These are phyloP conservation scores for Copidosoma aretas DNA, from an alignment of 2,888 invertebrate genomes.

Conservation along the genomic window DNA sequence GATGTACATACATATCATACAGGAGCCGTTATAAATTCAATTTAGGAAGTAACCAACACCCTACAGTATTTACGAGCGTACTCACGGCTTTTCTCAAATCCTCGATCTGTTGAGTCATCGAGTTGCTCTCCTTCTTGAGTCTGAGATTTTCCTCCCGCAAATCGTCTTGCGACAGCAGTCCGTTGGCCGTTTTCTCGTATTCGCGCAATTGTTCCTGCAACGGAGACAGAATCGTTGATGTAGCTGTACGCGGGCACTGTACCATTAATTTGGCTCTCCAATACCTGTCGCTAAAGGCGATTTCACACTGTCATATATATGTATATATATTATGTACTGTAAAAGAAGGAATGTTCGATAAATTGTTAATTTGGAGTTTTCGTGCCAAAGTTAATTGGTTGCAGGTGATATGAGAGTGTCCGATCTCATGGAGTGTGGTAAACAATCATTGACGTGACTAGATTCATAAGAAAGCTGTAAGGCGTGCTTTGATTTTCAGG, in stretches of 20 bases:
- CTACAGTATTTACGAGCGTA: slow-evolving; percentile 5
- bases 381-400: neutral
- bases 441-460: too few species aligned
- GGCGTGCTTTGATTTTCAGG: too few species aligned
- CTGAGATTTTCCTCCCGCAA: slow-evolving; percentile 76
- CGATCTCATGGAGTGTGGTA: neutral
- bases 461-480: too few species aligned
- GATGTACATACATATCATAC: too few species aligned
- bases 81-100: slow-evolving; percentile 72
- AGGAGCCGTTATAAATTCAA: too few species aligned
- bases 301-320: slow-evolving; percentile 26
- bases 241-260: too few species aligned
- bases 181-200: slow-evolving; percentile 49
- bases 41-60: slow-evolving; percentile 4
- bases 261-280: too few species aligned
- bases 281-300: neutral
- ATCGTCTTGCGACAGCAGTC: slow-evolving; percentile 74
- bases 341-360: too few species aligned
- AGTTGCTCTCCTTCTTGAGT: slow-evolving; percentile 72
- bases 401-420: neutral
- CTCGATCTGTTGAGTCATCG: slow-evolving; percentile 75
- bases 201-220: slow-evolving; percentile 52
- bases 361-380: too few species aligned
- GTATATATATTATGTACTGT: too few species aligned
- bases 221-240: too few species aligned